Evolutionary conservation across 2,888 invertebrate genomes (phyloP).

Genomic region (Agonopterix alstromeriana): DNA sequence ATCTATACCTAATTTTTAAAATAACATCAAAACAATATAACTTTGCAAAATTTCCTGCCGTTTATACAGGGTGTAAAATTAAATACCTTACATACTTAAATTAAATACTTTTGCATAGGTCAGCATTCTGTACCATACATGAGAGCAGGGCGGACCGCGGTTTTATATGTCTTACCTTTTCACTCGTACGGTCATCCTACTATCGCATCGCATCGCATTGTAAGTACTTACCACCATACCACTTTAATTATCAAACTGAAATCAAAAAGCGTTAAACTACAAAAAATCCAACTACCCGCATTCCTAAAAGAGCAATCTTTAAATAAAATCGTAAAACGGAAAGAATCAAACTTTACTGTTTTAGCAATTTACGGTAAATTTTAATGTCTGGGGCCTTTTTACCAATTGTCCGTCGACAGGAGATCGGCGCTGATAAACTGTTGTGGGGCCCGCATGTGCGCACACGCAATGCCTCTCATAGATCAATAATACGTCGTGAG

Average conservation of each 20-base stretch:
- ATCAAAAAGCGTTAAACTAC: slow-evolving; percentile 27
- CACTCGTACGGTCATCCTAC: no score
- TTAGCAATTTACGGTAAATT: slow-evolving; percentile 68
- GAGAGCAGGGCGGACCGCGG: no score
- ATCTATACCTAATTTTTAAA: no score
- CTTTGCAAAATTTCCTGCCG: no score
- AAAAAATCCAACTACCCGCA: slow-evolving; percentile 60
- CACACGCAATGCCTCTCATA: slow-evolving; percentile 54
- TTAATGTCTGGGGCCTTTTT: slow-evolving; percentile 61
- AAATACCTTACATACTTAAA: no score
- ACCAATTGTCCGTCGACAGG: slow-evolving; percentile 60
- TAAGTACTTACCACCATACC: no score
- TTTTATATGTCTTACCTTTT: no score
- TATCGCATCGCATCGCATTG: no score
- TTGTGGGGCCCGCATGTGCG: slow-evolving; percentile 63
- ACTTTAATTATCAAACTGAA: background rate
- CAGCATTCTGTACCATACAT: no score
- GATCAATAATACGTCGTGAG: slow-evolving; percentile 18
- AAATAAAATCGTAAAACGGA: slow-evolving; percentile 54
- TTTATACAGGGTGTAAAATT: no score
- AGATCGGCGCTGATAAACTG: slow-evolving; percentile 57
- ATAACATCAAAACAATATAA: no score
- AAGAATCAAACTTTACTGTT: slow-evolving; percentile 56
- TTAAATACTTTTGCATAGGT: no score
- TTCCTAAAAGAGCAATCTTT: slow-evolving; percentile 62